Conservation (phyloP, 2,888 invertebrate genomes). For the Thyatira batis region DNA sequence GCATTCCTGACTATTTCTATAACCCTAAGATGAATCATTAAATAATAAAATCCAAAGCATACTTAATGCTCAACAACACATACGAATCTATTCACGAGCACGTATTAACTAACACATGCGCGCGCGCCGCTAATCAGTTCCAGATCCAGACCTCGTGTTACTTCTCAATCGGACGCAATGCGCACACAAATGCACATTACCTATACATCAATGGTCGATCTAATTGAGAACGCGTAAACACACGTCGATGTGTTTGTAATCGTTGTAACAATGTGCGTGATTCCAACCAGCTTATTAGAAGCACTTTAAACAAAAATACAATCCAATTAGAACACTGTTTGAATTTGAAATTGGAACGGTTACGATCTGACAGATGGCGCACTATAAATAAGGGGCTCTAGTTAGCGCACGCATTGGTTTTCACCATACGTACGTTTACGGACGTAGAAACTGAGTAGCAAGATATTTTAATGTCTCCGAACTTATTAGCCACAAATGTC, state of each 20-base stretch:
- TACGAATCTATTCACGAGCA: conserved; percentile 68
- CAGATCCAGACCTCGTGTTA: conserved; percentile 66
- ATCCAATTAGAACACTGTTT: conserved; percentile 78
- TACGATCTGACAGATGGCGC: conserved; percentile 77
- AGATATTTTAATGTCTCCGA: conserved; percentile 68
- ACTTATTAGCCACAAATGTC: conserved; percentile 74
- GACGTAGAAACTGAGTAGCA: conserved; percentile 44
- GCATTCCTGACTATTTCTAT: conserved; percentile 81
- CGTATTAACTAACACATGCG: conserved; percentile 70
- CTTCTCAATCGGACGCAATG: conserved; percentile 61
- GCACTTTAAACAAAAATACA: conserved; percentile 78
- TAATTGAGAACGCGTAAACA: conserved; percentile 80
- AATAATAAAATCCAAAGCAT: conserved; percentile 82
- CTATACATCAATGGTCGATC: conserved; percentile 75
- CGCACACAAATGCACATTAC: conserved; percentile 50
- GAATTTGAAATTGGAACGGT: conserved; percentile 76
- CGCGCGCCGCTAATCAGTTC: conserved; percentile 70
- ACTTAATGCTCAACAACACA: conserved; percentile 79
- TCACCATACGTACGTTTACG: conserved; percentile 48
- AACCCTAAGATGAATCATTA: conserved; percentile 82
- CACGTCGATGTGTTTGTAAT: conserved; percentile 68
- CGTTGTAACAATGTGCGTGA: conserved; percentile 73
- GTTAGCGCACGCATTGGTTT: conserved; percentile 58
- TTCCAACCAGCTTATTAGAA: conserved; percentile 72
- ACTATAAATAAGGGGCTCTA: conserved; percentile 74